Base-by-base conservation (phyloP, 1,140 invertebrate genomes). In the Papilio helenus region DNA sequence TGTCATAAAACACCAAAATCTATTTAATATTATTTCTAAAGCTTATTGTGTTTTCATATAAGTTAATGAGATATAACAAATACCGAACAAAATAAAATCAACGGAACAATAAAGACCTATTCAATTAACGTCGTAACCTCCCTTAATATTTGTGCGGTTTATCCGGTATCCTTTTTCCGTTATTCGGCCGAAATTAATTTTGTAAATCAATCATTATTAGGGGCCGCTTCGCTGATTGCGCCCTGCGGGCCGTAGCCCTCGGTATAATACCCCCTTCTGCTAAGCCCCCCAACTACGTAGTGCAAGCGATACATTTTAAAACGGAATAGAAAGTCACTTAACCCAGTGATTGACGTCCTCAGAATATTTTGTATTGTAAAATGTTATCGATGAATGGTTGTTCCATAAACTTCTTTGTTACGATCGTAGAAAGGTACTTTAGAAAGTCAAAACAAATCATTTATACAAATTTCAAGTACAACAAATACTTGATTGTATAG, bases 151-250 rank as follows among this genome's bases (percentile, higher is more conserved):
- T 77, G 20, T 58, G 18, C 5, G 72, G 76, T 77, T 77, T 77
- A 77, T 77, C 76, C 76, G 76, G 76, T 77, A 61, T 58, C 20
- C 51, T 77, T 61, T 77, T 61, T 44, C 76, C 51, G 76, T 61
- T 77, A 77, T 77, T 77, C 26, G 51, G 55, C 34, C 55, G 55
- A 77, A 61, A 77, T 77, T 77, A 77, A 77, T 77, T 77, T 65
- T 77, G 55, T 44, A 61, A 77, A 77, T 77, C 76, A 77, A 77
- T 77, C 76, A 77, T 77, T 77, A 77, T 77, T 77, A 65, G 76
- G 74, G 76, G 76, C 55, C 76, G 55, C 42, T 44, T 20, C 76
- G 58, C 29, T 76, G 74, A 58, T 65, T 76, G 46, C 73, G 73
- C 73, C 73, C 73, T 76, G 12, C 46, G 73, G 49, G 73, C 61